Evolutionary conservation across 2,113 vertebrate species (phyloP), one percentile per base, ranked within the genome.

Genomic region (Tauraco erythrolophus): DNA sequence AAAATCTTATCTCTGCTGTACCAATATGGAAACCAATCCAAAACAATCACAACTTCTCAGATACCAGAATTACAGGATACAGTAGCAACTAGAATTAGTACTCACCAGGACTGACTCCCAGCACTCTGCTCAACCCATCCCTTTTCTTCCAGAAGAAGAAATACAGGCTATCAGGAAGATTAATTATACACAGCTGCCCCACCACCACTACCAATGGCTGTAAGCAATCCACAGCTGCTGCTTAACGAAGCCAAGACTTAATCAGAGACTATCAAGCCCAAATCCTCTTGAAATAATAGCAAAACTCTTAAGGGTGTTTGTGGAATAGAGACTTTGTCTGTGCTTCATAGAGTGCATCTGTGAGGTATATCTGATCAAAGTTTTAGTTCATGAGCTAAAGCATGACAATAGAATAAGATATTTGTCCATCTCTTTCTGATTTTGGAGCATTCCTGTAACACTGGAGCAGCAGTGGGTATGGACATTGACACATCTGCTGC

Each of bases 101-200:
- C 91, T 90, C 22, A 60, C 33, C 48, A 84, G 7, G 7, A 7
- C 5, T 14, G 5, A 21, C 7, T 33, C 6, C 6, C 8, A 57
- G 3, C 4, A 30, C 8, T 21, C 13, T 41, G 3, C 58, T 57
- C 14, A 39, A 1, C 3, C 19, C 12, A 28, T 0, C 0, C 0
- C 5, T 14, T n/a, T 31, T 19, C 30, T 61, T 69, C 25, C 1
- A 28, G 4, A 28, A 1, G 6, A 64, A 56, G 2, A 1, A 9
- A 3, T 0, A 0, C 0, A 14, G 1, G 2, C 1, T 0, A 1
- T 27, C 5, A 51, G 54, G 45, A 92, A 57, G 43, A 25, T 43
- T 45, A 83, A 1, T 92, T 91, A 65, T 46, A 57, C 7, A 66
- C 91, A 92, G 66, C 62, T 91, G 86, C n/a, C 14, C 65, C 50